Evolutionary conservation across 2,888 invertebrate species (phyloP).

Genomic region (Drosophila incognita): DNA sequence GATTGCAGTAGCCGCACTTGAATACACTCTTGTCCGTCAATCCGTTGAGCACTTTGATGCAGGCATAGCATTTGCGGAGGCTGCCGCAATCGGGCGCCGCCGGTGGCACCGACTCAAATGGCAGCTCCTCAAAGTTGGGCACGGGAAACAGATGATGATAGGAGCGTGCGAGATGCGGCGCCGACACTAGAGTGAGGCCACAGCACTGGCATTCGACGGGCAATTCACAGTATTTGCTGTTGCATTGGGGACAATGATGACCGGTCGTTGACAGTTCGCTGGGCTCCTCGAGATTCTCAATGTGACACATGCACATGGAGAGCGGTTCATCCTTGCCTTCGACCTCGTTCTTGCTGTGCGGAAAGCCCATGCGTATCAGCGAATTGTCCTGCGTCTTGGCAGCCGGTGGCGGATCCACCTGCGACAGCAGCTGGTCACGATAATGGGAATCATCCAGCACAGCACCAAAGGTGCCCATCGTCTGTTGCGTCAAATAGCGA

Average conservation of each 20-base stretch:
- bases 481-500: slow-evolving; percentile 92
- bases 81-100: slow-evolving; percentile 83
- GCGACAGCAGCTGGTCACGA: slow-evolving; percentile 88
- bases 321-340: slow-evolving; percentile 89
- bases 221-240: slow-evolving; percentile 98
- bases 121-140: slow-evolving; percentile 91
- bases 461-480: slow-evolving; percentile 94
- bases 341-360: slow-evolving; percentile 89
- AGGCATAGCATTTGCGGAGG: slow-evolving; percentile 89
- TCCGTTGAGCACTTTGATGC: slow-evolving; percentile 88
- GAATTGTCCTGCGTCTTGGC: slow-evolving; percentile 90
- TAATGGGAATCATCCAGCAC: slow-evolving; percentile 93
- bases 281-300: slow-evolving; percentile 90
- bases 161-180: slow-evolving; percentile 98
- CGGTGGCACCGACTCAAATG: slow-evolving; percentile 84
- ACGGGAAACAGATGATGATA: slow-evolving; percentile 99
- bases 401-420: slow-evolving; percentile 90
- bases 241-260: slow-evolving; percentile 97
- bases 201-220: slow-evolving; percentile 98
- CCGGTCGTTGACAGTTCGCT: slow-evolving; percentile 91
- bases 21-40: slow-evolving; percentile 92
- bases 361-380: slow-evolving; percentile 98
- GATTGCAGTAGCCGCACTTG: slow-evolving; percentile 91
- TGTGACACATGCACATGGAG: slow-evolving; percentile 97
- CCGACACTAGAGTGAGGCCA: slow-evolving; percentile 97